Conservation (phyloP, 2,113 vertebrate genomes). For the Caracal caracal region DNA sequence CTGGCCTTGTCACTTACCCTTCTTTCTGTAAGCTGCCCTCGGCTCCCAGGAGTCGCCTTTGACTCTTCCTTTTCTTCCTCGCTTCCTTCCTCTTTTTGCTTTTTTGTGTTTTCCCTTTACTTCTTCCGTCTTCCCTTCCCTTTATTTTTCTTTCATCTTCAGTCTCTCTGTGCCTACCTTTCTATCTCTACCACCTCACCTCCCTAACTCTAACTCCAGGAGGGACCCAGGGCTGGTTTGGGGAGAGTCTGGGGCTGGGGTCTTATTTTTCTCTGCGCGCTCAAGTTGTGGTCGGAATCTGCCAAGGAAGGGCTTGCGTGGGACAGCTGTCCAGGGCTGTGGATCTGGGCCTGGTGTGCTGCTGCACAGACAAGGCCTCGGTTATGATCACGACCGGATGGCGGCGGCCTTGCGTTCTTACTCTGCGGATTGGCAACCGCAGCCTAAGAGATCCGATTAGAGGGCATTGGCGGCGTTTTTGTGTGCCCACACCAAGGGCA, state of each 20-base stretch:
- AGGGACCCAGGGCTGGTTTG: not conserved
- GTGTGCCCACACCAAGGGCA: constrained; percentile 84
- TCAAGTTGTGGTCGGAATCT: not conserved
- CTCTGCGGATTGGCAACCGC: constrained; percentile 85
- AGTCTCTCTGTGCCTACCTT: not conserved
- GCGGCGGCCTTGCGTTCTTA: constrained; percentile 88
- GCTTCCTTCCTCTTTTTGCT: not conserved
- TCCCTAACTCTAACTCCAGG: not conserved
- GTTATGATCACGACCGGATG: constrained; percentile 96
- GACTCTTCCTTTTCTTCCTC: not conserved
- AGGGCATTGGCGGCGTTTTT: constrained; percentile 79
- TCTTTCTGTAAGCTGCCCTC: not conserved
- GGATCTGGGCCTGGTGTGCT: constrained; percentile 27
- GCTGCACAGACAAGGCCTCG: constrained; percentile 93
- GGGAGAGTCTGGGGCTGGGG: not conserved
- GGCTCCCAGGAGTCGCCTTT: not conserved
- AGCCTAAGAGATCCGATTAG: constrained; percentile 84
- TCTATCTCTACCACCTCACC: not conserved
- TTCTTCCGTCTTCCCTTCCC: not conserved
- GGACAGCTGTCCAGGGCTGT: not conserved
- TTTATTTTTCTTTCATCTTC: not conserved
- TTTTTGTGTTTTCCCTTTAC: not conserved
- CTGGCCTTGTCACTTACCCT: constrained; percentile 26
- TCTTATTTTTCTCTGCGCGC: not conserved
- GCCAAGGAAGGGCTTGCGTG: not conserved